Evolutionary conservation across 1,140 invertebrate species (phyloP), one percentile per base, ranked within the genome.

Genomic region (Archivesica marissinica): DNA sequence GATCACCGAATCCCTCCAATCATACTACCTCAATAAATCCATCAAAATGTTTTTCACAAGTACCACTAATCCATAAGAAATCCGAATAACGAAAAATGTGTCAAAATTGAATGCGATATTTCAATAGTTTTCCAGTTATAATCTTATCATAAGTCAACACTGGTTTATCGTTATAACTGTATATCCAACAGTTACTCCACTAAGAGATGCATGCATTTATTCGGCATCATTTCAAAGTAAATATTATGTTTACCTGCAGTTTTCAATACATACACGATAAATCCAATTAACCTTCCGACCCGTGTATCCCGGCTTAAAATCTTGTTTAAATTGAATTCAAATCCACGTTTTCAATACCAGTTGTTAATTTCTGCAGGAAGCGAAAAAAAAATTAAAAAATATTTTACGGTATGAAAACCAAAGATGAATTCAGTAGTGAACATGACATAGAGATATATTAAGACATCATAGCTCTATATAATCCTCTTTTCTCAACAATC

Each of bases 121-220:
- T 59, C 25, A 15, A 23, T 6, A 66, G 66, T 17, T 79, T 79
- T 79, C 41, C 77, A 41, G 3, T 44, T 44, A 39, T 64, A 79
- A 79, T 64, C 52, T 79, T 44, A 79, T 50, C 56, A 66, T 35
- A 61, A 64, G 41, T 25, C 35, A 30, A 28, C 17, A 35, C n/a
- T 66, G 30, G 44, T 79, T 77, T 79, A 79, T 79, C 77, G 52
- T 35, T 35, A 4, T 64, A 79, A 68, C 66, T 79, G 59, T 61
- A 68, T 41, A 23, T 64, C 20, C 11, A 23, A 59, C 38, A 39
- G 74, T 38, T 76, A 56, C 56, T 44, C 23, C 47, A 52, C 23
- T 33, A 56, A 75, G 59, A 59, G 41, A 41, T 25, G 41, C 74
- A 59, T 76, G 54, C 74, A 11, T 56, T 59, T 76, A 20, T 76